A percentile compares a stretch with the other conserved stretches of the same genome.
These are phyloP conservation scores for Apis dorsata DNA, from an alignment of 1,140 invertebrate species.

Conservation along the genomic window DNA sequence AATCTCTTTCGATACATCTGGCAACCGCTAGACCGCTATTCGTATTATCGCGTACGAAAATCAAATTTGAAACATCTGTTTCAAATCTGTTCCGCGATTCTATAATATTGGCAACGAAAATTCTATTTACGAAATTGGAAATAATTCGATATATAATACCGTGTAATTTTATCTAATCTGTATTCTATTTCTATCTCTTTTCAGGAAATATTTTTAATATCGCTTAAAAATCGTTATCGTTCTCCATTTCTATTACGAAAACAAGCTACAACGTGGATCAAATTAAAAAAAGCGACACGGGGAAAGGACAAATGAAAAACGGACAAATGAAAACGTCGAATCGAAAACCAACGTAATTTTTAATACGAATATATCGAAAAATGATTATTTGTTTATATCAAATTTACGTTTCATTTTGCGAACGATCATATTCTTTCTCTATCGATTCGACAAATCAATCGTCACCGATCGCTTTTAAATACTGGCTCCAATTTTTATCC, in stretches of 20 bases:
- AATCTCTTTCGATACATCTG: neutral
- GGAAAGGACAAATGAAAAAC: neutral
- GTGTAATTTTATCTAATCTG: too few relatives aligned
- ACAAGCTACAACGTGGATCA: neutral
- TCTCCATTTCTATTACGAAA: neutral
- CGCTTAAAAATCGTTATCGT: neutral
- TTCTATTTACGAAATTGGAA: too few relatives aligned
- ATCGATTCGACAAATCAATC: neutral
- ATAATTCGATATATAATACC: too few relatives aligned
- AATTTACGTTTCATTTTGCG: neutral
- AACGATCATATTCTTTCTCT: neutral
- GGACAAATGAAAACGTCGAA: too few relatives aligned
- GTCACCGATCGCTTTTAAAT: too few relatives aligned
- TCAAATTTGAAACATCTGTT: neutral
- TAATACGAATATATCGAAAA: neutral
- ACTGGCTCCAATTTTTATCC: neutral
- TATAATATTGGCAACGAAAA: too few relatives aligned
- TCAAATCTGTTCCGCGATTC: too few relatives aligned
- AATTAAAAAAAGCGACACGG: neutral
- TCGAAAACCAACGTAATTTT: conserved; percentile 3
- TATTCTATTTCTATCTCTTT: too few relatives aligned
- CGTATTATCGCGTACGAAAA: neutral
- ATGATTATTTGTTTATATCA: neutral
- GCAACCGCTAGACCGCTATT: too few relatives aligned
- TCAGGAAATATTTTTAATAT: too few relatives aligned